Evolutionary conservation across 2,888 invertebrate species (phyloP), one percentile per base, ranked within the genome.

Genomic region (Sarcophaga rosellei): DNA sequence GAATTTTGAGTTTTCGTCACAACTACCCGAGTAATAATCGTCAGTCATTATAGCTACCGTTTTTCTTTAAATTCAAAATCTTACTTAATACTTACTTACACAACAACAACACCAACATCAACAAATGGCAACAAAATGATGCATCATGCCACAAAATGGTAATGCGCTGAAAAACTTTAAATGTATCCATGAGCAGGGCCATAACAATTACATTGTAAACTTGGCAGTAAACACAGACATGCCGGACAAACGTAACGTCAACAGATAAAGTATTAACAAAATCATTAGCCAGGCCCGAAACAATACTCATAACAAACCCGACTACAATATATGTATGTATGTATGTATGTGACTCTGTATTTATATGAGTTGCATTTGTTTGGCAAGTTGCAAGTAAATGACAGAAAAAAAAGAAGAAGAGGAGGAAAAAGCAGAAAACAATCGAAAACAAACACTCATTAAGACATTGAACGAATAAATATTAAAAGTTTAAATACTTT

Each of bases 11-110:
- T 35, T 8, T 35, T 8, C 35, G 10, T 35, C 8, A 35, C 35
- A 35, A 35, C 8, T 35, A 35, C 35, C 35, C 35, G 35, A 35
- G 35, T 8, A 35, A 35, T 10, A 35, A 35, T 35, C 35, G 8
- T 35, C 35, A 82, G 75, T 82, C 82, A 86, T 80, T 83, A 86
- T 76, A 86, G 86, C 86, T 86, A 80, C 82, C 86, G 82, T 80
- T 86, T 77, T 76, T 76, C 53, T 68, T 35, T 23, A 25, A 70
- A 77, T 78, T 65, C 57, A 10, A 35, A 35, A 35, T 8, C 35
- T 35, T n/a, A n/a, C n/a, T 35, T 35, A 35, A 35, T 35, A 35
- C 35, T 35, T 35, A 35, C 35, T 35, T 35, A 35, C 8, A 35
- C 35, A 35, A 25, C 66, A 61, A 62, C 69, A 68, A 21, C 20